Base-by-base conservation (phyloP, 2,888 invertebrate genomes). In the Folsomia manolachei region DNA sequence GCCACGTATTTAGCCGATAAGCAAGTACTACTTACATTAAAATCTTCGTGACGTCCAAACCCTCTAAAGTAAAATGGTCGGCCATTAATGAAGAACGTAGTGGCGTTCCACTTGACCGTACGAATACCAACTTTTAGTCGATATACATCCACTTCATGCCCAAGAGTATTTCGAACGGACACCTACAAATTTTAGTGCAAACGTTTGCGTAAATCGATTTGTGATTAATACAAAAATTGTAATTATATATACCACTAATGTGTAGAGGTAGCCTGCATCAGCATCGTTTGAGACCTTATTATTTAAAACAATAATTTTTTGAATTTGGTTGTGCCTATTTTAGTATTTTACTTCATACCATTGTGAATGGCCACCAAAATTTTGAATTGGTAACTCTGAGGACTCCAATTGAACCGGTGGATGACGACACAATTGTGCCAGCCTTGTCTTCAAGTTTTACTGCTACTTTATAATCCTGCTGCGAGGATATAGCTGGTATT, bases 301-400 rank as follows among this genome's bases (percentile, higher is more conserved):
- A n/a, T n/a, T n/a, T n/a, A n/a, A n/a, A n/a, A n/a, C n/a, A n/a
- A n/a, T n/a, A n/a, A n/a, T n/a, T n/a, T n/a, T n/a, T n/a, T n/a
- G n/a, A n/a, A n/a, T n/a, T n/a, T n/a, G n/a, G n/a, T n/a, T n/a
- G n/a, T n/a, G n/a, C n/a, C n/a, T n/a, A n/a, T n/a, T n/a, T n/a
- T n/a, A n/a, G n/a, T n/a, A n/a, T n/a, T n/a, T n/a, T n/a, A n/a
- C n/a, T n/a, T n/a, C n/a, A n/a, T n/a, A n/a, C n/a, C 80, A 80
- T 80, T 0, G 75, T 80, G 61, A 78, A 78, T 2, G 96, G 95
- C 96, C 96, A 96, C 96, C 97, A 97, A 26, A 94, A 87, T 70
- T 89, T 88, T 0, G 91, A 91, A 77, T 90, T 88, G 0, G 88
- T 87, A 1, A 96, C 86, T 81, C 87, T 87, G 11, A 94, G 81